Conservation (phyloP, 2,797 vertebrate species). For the Hipposideros larvatus region DNA sequence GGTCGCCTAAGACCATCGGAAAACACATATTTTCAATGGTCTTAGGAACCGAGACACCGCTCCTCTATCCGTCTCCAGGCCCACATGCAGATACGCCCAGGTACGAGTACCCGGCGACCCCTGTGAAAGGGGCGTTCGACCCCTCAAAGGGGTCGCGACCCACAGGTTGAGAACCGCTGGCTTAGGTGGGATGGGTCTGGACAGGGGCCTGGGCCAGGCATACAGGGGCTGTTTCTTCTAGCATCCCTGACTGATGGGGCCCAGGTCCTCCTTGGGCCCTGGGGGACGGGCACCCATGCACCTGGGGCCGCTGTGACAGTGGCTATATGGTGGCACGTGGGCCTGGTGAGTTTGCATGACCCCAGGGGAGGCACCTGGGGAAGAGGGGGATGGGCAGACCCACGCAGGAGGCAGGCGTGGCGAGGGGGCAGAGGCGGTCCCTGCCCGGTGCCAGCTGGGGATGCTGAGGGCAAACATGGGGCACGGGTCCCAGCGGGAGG, state of each 20-base stretch:
- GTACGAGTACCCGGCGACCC: too few species aligned
- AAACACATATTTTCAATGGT: too few species aligned
- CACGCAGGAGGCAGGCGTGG: neutral
- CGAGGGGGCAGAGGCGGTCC: neutral
- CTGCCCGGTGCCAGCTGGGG: neutral
- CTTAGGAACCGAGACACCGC: too few species aligned
- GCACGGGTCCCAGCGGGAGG: neutral
- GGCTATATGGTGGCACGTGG: neutral
- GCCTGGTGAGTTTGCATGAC: neutral
- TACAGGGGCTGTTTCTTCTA: neutral
- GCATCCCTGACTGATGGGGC: neutral
- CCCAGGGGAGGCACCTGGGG: neutral
- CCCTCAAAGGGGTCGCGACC: too few species aligned
- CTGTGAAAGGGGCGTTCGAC: too few species aligned
- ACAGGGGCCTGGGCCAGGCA: neutral
- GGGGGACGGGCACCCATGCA: accelerated
- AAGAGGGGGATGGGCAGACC: accelerated
- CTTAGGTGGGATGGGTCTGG: neutral
- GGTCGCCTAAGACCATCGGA: too few species aligned
- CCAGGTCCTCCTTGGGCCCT: neutral
- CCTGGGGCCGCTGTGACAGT: neutral
- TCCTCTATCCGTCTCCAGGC: too few species aligned
- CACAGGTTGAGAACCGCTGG: too few species aligned
- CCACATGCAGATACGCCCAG: too few species aligned
- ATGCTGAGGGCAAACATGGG: neutral